Conservation (phyloP, 2,797 vertebrate genomes). For the Rhyacichthys aspro region DNA sequence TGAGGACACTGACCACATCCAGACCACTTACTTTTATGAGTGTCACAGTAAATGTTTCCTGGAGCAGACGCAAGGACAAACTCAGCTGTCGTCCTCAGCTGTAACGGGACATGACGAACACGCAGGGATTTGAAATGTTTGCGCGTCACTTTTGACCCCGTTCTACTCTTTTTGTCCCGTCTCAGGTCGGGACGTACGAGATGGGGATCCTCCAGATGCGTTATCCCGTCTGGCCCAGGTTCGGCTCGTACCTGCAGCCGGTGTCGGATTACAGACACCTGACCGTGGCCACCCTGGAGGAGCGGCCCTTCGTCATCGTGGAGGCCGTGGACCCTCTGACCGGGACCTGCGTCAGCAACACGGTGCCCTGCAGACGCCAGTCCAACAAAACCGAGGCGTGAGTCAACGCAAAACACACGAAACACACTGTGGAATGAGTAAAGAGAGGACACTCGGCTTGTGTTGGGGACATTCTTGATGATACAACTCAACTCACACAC, state of each 20-base stretch:
- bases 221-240: conserved; percentile 97
- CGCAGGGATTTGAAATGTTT: too few relatives aligned
- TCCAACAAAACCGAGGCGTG: conserved; percentile 87
- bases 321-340: conserved; percentile 91
- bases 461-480: too few relatives aligned
- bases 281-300: conserved; percentile 95
- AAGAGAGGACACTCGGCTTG: too few relatives aligned
- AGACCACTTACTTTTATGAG: too few relatives aligned
- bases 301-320: conserved; percentile 96
- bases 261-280: conserved; percentile 92
- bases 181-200: conserved; percentile 93
- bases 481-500: too few relatives aligned
- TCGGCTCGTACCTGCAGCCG: conserved; percentile 88
- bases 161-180: background rate
- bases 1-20: too few relatives aligned
- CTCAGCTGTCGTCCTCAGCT: background rate
- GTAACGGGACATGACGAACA: conserved; percentile 2
- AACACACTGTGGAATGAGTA: background rate
- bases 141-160: too few relatives aligned
- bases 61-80: too few relatives aligned
- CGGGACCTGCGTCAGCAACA: conserved; percentile 94
- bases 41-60: too few relatives aligned
- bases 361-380: conserved; percentile 94
- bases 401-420: conserved; percentile 41
- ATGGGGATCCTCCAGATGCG: conserved; percentile 92